Base-by-base conservation (phyloP, 2,888 invertebrate genomes). In the Lasioglossum villosulum region DNA sequence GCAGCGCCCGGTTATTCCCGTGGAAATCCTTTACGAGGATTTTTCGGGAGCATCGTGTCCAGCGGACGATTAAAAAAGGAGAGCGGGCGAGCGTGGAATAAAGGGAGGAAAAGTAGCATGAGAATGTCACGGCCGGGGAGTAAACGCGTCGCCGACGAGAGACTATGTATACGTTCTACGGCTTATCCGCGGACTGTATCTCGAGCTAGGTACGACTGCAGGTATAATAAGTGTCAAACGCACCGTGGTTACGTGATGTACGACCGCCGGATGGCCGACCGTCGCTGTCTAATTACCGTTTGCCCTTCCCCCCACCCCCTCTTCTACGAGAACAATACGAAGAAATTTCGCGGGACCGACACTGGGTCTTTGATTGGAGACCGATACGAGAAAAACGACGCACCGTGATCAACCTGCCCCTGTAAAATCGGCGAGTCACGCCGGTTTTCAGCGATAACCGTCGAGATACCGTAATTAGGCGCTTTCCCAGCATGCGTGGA, bases 211-310 rank as follows among this genome's bases (percentile, higher is more conserved):
- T 52, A 52, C 68, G n/a, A 30, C 78, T 27, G 45, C 68, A 45
- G 70, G 42, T 76, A 79, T 83, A 80, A 87, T 88, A 85, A 89
- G 87, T 84, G 85, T 84, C 84, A 78, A 83, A 87, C 84, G 77
- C 66, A 75, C 79, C 68, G 73, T 82, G 88, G 88, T 88, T 88
- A 88, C 82, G 86, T 76, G 76, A 88, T 78, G 86, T 83, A 85
- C 84, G 80, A 83, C 59, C 83, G 68, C 59, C 76, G 70, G 83
- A 73, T 83, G 75, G n/a, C 34, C 75, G 66, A 39, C 16, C 42
- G 72, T 56, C 81, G 30, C 82, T 66, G 83, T 82, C 82, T 84
- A 84, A 84, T 84, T 84, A 82, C 82, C 84, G 83, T 77, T 74
- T 77, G 48, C 56, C 66, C 52, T 63, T 42, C 59, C 59, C 10